Base-by-base conservation (phyloP, 2,797 vertebrate genomes). In the Nyctalus aviator region DNA sequence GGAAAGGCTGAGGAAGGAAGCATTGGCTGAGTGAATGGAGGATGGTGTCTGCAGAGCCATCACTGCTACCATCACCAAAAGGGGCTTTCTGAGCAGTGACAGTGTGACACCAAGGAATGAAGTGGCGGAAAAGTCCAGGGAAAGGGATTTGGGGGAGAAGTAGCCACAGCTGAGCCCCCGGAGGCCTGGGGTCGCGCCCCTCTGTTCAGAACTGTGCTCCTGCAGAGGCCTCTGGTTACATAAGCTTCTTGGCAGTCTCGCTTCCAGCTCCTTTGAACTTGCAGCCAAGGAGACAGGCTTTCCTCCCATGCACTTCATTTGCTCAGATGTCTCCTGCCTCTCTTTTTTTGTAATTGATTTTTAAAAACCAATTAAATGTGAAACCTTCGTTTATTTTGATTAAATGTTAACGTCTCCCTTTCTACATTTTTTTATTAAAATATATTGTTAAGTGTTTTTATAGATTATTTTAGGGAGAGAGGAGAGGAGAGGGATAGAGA, bases 261-360 rank as follows among this genome's bases (percentile, higher is more conserved):
- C 46, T 25, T 8, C 41, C 23, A 25, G 73, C n/a, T 44, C 55
- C 6, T 18, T 18, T 66, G 62, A 53, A 50, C 69, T 27, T 46
- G 91, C 6, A 88, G 79, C 64, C 41, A 68, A 23, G 88, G 17
- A 84, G 68, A 30, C 3, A 17, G 44, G 68, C 48, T 62, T 62
- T 53, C 30, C 5, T 35, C 55, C 59, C 55, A 8, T 5, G 78
- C 0, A 25, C 53, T 72, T 50, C 10, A 13, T 46, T 44, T n/a
- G 12, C 35, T 53, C 76, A n/a, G 27, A 59, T 5, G 27, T 25
- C 72, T 76, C 69, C 41, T 3, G 10, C 50, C 53, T 76, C n/a
- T 79, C 53, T 48, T 72, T 95, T 66, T 30, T 30, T 50, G 37
- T 94, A 77, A 71, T 21, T 81, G 64, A 59, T 41, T 55, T 87